phyloP scores from a whole-genome alignment of 92 coral and sea anemone genomes.

The Paragorgia papillata region DNA sequence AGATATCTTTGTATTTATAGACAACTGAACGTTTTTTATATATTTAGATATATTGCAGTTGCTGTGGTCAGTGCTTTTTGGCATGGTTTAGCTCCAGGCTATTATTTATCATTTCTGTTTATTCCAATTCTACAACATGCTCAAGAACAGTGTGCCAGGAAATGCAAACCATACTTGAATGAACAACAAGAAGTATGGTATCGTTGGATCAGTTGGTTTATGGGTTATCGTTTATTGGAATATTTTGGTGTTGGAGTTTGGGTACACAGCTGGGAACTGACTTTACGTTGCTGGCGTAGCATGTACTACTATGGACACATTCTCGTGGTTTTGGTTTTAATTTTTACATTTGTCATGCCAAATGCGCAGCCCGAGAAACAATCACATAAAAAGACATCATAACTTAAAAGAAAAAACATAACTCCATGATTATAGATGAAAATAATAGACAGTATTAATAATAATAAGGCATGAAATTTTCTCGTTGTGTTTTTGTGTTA shows the following conservation, averaged over 20 bases:
- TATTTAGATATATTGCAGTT: slow-evolving; percentile 62
- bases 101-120: slow-evolving; percentile 84
- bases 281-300: slow-evolving; percentile 39
- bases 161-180: slow-evolving; percentile 79
- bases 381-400: slow-evolving; percentile 23
- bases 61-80: slow-evolving; percentile 94
- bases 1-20: background rate
- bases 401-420: too few relatives aligned
- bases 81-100: slow-evolving; percentile 98
- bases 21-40: slow-evolving; percentile 12
- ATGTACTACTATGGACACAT: slow-evolving; percentile 38
- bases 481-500: too few relatives aligned
- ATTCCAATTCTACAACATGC: slow-evolving; percentile 79
- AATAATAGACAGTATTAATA: too few relatives aligned
- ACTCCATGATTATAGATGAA: too few relatives aligned
- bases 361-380: slow-evolving; percentile 11
- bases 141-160: slow-evolving; percentile 79
- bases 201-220: slow-evolving; percentile 43
- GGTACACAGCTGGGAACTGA: slow-evolving; percentile 13
- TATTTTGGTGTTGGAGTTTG: slow-evolving; percentile 47
- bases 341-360: slow-evolving; percentile 16
- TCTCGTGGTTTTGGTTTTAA: slow-evolving; percentile 9
- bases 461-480: too few relatives aligned
- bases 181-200: slow-evolving; percentile 53
- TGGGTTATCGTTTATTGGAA: slow-evolving; percentile 41